Percentiles rank a stretch among this genome's conserved stretches.
phyloP scores from a whole-genome alignment of 2,888 invertebrate species.

The Thumatha senex region DNA sequence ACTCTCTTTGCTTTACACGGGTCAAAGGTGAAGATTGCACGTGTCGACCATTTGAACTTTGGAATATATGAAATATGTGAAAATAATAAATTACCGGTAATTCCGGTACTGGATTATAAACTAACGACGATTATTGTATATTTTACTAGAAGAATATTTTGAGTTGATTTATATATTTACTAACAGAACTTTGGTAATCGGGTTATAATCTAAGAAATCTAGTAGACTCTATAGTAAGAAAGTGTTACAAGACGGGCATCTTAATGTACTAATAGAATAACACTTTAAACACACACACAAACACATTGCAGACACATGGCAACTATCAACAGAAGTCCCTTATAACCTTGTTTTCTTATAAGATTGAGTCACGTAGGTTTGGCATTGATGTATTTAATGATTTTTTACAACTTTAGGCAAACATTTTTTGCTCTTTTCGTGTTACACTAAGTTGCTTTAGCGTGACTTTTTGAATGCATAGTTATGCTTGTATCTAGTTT shows the following conservation, averaged over 20 bases:
- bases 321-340: slow-evolving; percentile 55
- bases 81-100: no score
- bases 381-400: slow-evolving; percentile 25
- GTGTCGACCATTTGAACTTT: no score
- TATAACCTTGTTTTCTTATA: slow-evolving; percentile 43
- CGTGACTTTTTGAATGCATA: slow-evolving; percentile 43
- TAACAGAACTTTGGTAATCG: slow-evolving; percentile 2
- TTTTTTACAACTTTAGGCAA: slow-evolving; percentile 45
- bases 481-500: slow-evolving; percentile 17
- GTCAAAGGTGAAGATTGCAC: no score
- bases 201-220: slow-evolving; percentile 5
- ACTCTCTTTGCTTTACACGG: no score
- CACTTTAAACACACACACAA: slow-evolving; percentile 7
- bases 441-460: slow-evolving; percentile 48
- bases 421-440: slow-evolving; percentile 36
- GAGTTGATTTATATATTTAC: background rate
- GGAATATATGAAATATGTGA: no score
- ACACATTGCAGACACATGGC: slow-evolving; percentile 34
- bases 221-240: no score
- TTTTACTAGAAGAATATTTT: no score
- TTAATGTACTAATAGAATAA: no score
- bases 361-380: slow-evolving; percentile 58
- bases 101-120: no score
- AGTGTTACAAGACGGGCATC: no score
- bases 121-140: no score